Percentiles rank a stretch among this genome's conserved stretches.
Conservation (phyloP, 2,888 invertebrate genomes). For the Lepidocyrtinus sp. region DNA sequence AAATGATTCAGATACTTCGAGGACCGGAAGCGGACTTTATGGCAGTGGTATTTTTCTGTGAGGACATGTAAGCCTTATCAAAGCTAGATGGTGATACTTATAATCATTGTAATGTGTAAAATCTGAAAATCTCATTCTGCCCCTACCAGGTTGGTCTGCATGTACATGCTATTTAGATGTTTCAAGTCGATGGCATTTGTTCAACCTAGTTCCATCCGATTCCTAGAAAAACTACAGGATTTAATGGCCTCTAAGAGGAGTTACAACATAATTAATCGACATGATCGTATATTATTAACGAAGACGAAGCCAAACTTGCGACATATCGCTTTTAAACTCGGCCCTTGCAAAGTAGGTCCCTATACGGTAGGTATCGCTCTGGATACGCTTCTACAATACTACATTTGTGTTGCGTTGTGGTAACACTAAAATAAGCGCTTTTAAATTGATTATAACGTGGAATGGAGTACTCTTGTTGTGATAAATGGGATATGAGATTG, state of each 20-base stretch:
- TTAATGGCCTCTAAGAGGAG: conserved; percentile 12
- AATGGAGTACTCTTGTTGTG: neutral
- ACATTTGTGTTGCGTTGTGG: conserved; percentile 51
- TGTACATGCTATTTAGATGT: conserved; percentile 57
- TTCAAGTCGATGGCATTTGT: conserved; percentile 58
- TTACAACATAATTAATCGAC: neutral
- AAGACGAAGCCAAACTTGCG: conserved; percentile 7
- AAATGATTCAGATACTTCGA: conserved; percentile 53
- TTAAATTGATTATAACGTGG: neutral
- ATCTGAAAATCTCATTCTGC: too few species aligned
- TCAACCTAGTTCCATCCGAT: conserved; percentile 14
- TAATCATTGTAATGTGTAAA: too few species aligned
- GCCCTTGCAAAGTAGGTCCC: conserved; percentile 29
- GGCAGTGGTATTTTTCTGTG: conserved; percentile 50
- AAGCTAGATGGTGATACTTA: too few species aligned
- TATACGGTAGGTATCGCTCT: conserved; percentile 44
- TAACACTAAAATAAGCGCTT: neutral
- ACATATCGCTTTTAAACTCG: conserved; percentile 22
- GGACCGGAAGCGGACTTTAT: conserved; percentile 37
- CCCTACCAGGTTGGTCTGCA: conserved; percentile 49
- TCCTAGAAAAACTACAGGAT: conserved; percentile 22
- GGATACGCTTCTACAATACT: conserved; percentile 42
- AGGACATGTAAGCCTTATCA: conserved; percentile 37
- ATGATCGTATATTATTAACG: conserved; percentile 1
- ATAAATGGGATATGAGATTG: neutral